These are phyloP conservation scores for Pocillopora damicornis DNA, from an alignment of 64 coral and sea anemone species.

Conservation along the genomic window DNA sequence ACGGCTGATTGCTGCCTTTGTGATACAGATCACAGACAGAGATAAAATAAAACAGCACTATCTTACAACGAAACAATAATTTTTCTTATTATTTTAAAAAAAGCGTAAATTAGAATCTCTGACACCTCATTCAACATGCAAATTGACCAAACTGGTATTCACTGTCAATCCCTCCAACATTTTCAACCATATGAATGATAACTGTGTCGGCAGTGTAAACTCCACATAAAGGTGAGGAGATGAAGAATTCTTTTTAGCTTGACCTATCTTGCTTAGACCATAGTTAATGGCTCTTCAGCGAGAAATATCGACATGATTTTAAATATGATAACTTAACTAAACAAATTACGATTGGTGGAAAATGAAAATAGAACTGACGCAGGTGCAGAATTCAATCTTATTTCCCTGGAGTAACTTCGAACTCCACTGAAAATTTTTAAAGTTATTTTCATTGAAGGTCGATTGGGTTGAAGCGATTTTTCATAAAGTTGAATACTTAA, in stretches of 20 bases:
- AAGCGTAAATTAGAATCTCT: not conserved
- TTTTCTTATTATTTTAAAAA: not conserved
- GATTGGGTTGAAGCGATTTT: not conserved
- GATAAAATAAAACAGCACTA: not conserved
- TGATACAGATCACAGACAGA: not conserved
- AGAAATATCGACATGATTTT: no score
- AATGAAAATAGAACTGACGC: not conserved
- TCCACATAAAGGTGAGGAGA: no score
- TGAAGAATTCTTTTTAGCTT: no score
- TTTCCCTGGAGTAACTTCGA: not conserved
- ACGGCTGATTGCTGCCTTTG: not conserved
- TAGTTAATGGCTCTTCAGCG: no score
- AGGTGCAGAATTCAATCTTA: not conserved
- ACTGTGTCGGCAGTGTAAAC: no score
- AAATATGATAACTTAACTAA: no score
- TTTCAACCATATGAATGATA: not conserved
- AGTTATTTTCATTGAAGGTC: not conserved
- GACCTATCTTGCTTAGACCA: no score
- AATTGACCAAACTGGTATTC: not conserved
- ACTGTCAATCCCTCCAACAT: not conserved
- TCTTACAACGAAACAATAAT: not conserved
- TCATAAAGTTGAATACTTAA: no score
- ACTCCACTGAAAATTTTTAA: not conserved
- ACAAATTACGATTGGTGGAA: no score
- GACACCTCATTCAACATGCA: not conserved